Conservation (phyloP, 2,797 vertebrate genomes). For the Oreochromis grahami region DNA sequence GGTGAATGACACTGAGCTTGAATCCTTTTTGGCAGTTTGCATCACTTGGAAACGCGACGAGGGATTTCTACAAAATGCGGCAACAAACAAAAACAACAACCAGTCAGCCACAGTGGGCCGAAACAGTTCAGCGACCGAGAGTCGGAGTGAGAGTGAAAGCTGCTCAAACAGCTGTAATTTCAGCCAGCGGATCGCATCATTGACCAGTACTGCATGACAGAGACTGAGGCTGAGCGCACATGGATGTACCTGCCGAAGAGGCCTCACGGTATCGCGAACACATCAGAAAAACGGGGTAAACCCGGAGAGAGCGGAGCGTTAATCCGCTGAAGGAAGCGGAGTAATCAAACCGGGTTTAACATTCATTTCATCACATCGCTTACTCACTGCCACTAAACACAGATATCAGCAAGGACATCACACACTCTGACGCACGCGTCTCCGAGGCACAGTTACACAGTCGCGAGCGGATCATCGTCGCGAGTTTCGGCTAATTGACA, state of each 20-base stretch:
- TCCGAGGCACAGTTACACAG: conserved; percentile 3
- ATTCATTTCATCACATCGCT: conserved; percentile 21
- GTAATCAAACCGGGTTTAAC: background rate
- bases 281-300: background rate
- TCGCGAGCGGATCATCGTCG: conserved; percentile 27
- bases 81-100: conserved; percentile 7
- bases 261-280: background rate
- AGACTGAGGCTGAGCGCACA: background rate
- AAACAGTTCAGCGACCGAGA: background rate
- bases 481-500: conserved; percentile 44
- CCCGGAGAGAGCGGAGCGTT: background rate
- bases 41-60: background rate
- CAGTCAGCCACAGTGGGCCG: background rate
- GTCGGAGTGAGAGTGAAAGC: background rate
- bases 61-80: conserved; percentile 2
- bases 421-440: conserved; percentile 27
- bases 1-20: background rate
- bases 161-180: background rate
- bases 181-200: background rate
- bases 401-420: conserved; percentile 60
- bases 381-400: conserved; percentile 21
- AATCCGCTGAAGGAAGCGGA: background rate
- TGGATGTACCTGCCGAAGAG: background rate
- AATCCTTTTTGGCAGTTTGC: background rate
- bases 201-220: background rate